phyloP scores from a whole-genome alignment of 2,797 vertebrate species.

The Protonibea diacanthus region DNA sequence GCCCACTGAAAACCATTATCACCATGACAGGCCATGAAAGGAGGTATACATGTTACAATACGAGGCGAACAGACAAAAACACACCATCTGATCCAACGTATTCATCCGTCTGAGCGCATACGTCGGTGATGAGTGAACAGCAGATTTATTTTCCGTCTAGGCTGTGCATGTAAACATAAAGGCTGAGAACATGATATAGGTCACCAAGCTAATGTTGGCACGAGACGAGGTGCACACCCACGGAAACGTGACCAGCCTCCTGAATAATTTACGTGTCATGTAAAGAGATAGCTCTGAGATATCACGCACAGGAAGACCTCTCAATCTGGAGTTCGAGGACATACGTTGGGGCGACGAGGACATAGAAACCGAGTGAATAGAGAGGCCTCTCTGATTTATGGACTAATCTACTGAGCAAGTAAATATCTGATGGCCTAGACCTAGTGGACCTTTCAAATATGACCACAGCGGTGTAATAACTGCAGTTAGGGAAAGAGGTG shows the following conservation, averaged over 20 bases:
- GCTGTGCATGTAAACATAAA: slow-evolving; percentile 36
- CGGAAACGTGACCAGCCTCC: slow-evolving; percentile 70
- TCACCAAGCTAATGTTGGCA: slow-evolving; percentile 59
- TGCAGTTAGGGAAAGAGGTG: not conserved
- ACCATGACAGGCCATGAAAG: not conserved
- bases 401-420: not conserved
- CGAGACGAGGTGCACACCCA: slow-evolving; percentile 35
- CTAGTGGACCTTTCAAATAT: too few relatives aligned
- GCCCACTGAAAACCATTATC: slow-evolving; percentile 6
- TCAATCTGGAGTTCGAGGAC: slow-evolving; percentile 33
- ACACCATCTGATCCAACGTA: not conserved
- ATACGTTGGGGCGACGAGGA: slow-evolving; percentile 31
- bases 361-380: slow-evolving; percentile 1
- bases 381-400: not conserved
- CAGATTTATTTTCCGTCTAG: slow-evolving; percentile 38
- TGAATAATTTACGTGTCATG: slow-evolving; percentile 79
- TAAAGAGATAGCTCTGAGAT: slow-evolving; percentile 68
- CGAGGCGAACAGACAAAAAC: not conserved
- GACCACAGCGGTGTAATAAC: not conserved
- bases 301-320: slow-evolving; percentile 30
- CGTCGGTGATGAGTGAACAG: not conserved
- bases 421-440: not conserved
- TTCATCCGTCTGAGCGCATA: not conserved
- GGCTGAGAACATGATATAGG: slow-evolving; percentile 63
- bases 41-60: not conserved